Evolutionary conservation across 2,888 invertebrate genomes (phyloP), one percentile per base, ranked within the genome.

Genomic region (Conomelus anceps): DNA sequence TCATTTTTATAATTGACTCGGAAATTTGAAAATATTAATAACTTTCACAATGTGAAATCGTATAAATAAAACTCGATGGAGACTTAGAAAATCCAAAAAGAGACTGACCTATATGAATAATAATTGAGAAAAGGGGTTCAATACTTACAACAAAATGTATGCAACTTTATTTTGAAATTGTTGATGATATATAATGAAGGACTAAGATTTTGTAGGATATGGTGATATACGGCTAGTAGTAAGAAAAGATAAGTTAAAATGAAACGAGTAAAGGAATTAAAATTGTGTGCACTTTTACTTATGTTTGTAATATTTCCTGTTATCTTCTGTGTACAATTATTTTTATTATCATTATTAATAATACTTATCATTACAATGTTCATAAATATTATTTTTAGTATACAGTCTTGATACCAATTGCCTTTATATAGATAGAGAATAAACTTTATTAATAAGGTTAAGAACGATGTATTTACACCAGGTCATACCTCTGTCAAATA

Each of bases 401-500:
- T 63, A 63, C 63, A 63, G 63, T 63, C 63, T 63, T 63, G 63
- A 91, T 90, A 90, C 91, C 91, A 91, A 91, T 90, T 91, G 91
- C 91, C 91, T 91, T 91, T 91, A 90, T 90, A 91, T 89, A 90
- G 90, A 90, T 91, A 91, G 91, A 90, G 88, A 88, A 88, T 89
- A 85, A 24, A 89, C 90, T 90, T 90, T 63, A 63, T 63, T 63
- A 90, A 89, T 90, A 89, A 89, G 86, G 85, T 90, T 24, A 20
- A 26, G 41, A 91, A 90, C 89, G 90, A 88, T 91, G 91, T 90
- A 91, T 91, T 91, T 91, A 91, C 91, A 91, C 90, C 90, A 90
- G 89, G 90, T 90, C 90, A 90, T 90, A 91, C 91, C 91, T 90
- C 91, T 91, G 91, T 91, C 91, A 91, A 90, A 90, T 90, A 90